Evolutionary conservation across 2,888 invertebrate species (phyloP).

Genomic region (Monochamus alternatus): DNA sequence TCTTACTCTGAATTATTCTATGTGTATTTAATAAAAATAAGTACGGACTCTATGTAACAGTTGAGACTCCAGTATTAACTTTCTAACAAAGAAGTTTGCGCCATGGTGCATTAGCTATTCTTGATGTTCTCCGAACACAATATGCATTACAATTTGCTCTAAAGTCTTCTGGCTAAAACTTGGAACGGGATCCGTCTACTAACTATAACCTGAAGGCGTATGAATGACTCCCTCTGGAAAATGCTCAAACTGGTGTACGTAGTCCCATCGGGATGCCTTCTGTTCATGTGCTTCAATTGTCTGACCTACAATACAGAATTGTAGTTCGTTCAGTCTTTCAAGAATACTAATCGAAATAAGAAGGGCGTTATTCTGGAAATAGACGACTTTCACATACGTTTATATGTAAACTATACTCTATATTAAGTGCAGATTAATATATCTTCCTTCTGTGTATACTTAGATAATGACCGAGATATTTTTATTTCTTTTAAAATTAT

Average conservation of each 20-base stretch:
- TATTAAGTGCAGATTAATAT: no score
- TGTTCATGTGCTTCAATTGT: slow-evolving; percentile 8
- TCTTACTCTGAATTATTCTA: not conserved
- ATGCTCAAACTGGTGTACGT: slow-evolving; percentile 1
- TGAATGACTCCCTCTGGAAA: slow-evolving; percentile 39
- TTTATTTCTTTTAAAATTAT: no score
- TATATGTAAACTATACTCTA: no score
- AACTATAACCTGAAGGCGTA: slow-evolving; percentile 33
- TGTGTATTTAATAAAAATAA: not conserved
- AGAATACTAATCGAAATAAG: not conserved
- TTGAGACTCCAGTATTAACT: not conserved
- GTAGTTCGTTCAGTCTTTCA: not conserved
- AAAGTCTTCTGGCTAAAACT: slow-evolving; percentile 14
- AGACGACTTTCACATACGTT: no score
- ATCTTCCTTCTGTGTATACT: no score
- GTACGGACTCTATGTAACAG: not conserved
- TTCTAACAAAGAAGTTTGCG: not conserved
- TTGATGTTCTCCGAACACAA: not conserved
- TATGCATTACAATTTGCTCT: slow-evolving; percentile 25
- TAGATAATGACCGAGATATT: no score
- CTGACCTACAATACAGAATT: slow-evolving; percentile 11
- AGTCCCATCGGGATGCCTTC: slow-evolving; percentile 15
- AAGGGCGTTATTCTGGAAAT: no score
- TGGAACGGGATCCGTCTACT: slow-evolving; percentile 15
- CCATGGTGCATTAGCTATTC: slow-evolving; percentile 19